A percentile compares a stretch with the other conserved stretches of the same genome.
phyloP scores from a whole-genome alignment of 2,797 vertebrate genomes.

The Typhlichthys eigenmanni region DNA sequence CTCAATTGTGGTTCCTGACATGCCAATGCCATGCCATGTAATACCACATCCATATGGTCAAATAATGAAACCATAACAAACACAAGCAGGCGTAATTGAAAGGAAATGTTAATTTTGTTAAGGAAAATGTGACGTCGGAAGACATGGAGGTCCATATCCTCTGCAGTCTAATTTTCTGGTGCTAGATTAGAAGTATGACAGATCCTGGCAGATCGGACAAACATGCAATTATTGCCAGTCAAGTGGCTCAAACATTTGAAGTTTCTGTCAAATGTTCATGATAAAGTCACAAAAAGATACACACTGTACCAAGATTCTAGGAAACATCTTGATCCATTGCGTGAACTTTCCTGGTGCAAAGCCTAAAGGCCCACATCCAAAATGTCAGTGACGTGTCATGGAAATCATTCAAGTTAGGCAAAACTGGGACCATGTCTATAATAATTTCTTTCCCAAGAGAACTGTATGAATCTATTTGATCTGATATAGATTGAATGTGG shows the following conservation, averaged over 20 bases:
- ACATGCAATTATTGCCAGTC: slow-evolving; percentile 1
- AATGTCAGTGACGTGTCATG: slow-evolving; percentile 14
- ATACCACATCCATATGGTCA: slow-evolving; percentile 14
- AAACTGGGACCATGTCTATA: slow-evolving; percentile 3
- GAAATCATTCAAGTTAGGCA: slow-evolving; percentile 5
- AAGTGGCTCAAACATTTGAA: slow-evolving; percentile 12
- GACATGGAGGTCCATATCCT: slow-evolving; percentile 33
- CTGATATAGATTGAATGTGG: not conserved
- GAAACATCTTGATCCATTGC: slow-evolving; percentile 11
- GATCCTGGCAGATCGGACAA: slow-evolving; percentile 38
- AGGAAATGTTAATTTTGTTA: slow-evolving; percentile 24
- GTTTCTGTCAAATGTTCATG: slow-evolving; percentile 23
- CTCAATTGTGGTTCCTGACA: slow-evolving; percentile 11
- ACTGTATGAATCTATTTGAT: not conserved
- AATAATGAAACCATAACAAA: slow-evolving; percentile 6
- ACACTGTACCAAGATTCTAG: slow-evolving; percentile 20
- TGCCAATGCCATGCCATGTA: not conserved
- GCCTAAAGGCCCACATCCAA: slow-evolving; percentile 12
- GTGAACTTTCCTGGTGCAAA: slow-evolving; percentile 14
- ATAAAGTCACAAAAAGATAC: slow-evolving; percentile 36
- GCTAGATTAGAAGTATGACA: slow-evolving; percentile 23
- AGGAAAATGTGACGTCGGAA: slow-evolving; percentile 31
- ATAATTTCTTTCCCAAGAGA: not conserved
- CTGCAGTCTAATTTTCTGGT: slow-evolving; percentile 31
- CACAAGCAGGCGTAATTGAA: not conserved